Percentiles rank a stretch among this genome's conserved stretches.
Evolutionary conservation across 2,113 vertebrate genomes (phyloP).

Genomic region (Charadrius vociferus): DNA sequence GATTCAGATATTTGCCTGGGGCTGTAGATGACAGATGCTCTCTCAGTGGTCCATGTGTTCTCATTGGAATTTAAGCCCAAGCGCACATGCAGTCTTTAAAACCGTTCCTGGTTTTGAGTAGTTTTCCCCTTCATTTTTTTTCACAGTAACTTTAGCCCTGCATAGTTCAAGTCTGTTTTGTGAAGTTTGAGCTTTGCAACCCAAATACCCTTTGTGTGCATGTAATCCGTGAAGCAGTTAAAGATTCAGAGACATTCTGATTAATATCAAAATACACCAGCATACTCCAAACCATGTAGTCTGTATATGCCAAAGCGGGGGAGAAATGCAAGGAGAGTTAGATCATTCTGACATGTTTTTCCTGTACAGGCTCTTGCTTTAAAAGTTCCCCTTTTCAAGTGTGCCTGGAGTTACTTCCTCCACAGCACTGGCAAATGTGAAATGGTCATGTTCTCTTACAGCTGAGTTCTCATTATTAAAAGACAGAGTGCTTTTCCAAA

Average conservation of each 20-base stretch:
- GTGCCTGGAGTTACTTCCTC: constrained; percentile 32
- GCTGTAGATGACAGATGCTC: constrained; percentile 37
- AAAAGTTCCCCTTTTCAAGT: constrained; percentile 32
- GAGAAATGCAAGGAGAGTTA: background rate
- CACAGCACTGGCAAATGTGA: background rate
- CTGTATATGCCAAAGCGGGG: background rate
- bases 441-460: background rate
- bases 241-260: background rate
- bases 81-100: background rate
- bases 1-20: constrained; percentile 24
- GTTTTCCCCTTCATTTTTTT: background rate
- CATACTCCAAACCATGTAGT: background rate
- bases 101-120: background rate
- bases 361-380: constrained; percentile 1
- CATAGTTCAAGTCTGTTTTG: background rate
- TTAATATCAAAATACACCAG: background rate
- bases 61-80: background rate
- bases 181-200: background rate
- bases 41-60: constrained; percentile 16
- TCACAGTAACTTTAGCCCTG: background rate
- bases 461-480: background rate
- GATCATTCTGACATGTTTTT: constrained; percentile 21
- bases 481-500: background rate
- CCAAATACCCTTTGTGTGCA: background rate
- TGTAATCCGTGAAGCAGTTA: background rate